Conservation (phyloP, 2,888 invertebrate genomes). For the Timandra comae region DNA sequence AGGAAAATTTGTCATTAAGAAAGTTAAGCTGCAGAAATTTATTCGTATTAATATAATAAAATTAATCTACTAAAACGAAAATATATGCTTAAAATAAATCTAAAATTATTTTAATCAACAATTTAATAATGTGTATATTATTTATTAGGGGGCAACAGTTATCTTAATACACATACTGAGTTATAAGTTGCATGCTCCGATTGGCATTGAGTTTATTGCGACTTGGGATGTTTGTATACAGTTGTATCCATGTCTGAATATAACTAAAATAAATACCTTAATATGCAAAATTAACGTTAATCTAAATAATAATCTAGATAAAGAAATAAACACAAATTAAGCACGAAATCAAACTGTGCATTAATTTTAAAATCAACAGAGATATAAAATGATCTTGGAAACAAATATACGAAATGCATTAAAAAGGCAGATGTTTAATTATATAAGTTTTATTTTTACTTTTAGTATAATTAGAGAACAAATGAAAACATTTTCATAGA, state of each 20-base stretch:
- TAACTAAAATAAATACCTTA: constrained; percentile 77
- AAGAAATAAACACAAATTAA: constrained; percentile 56
- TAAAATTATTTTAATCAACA: constrained; percentile 54
- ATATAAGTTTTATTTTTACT: constrained; percentile 53
- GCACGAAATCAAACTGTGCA: constrained; percentile 24
- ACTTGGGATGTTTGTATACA: constrained; percentile 53
- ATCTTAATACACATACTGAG: constrained; percentile 15
- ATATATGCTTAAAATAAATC: constrained; percentile 40
- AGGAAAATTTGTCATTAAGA: constrained; percentile 40
- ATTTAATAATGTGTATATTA: constrained; percentile 44
- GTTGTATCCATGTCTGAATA: constrained; percentile 71
- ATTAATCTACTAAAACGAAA: constrained; percentile 57
- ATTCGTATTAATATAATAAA: constrained; percentile 45
- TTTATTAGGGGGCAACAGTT: constrained; percentile 34
- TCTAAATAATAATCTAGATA: constrained; percentile 54
- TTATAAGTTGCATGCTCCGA: constrained; percentile 3
- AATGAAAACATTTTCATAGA: constrained; percentile 27
- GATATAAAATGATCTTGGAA: constrained; percentile 34
- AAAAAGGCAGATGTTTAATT: constrained; percentile 60
- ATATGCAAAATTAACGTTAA: constrained; percentile 65
- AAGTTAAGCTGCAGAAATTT: constrained; percentile 59
- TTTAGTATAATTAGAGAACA: constrained; percentile 42
- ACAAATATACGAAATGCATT: constrained; percentile 60
- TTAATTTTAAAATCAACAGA: constrained; percentile 27
- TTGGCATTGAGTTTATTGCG: constrained; percentile 5